Base-by-base conservation (phyloP, 1,140 invertebrate genomes). In the Nasonia vitripennis region DNA sequence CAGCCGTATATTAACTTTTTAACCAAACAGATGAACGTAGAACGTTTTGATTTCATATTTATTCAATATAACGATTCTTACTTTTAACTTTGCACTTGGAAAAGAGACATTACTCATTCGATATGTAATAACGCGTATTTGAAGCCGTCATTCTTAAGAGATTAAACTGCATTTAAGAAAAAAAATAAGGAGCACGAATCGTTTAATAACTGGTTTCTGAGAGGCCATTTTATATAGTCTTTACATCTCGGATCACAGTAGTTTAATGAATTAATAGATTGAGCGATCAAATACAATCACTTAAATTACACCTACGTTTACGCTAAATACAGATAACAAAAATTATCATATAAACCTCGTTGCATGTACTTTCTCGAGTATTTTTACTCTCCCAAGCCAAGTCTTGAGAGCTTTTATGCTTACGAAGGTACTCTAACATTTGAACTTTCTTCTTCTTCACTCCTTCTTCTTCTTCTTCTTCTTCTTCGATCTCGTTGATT, bases 401-500 rank as follows among this genome's bases (percentile, higher is more conserved):
- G 31, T 55, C 41, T 73, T 86, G 62, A 68, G 41, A 71, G 78
- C 70, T 70, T 74, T 9, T 81, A 70, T 86, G 48, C 74, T 82
- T 78, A 78, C 37, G 45, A 85, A 82, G 80, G 27, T 82, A 79
- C 80, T 82, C 71, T 34, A 55, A 81, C 84, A 73, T 83, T 86
- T 73, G 9, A 70, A 82, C 80, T 83, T 78, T 81, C 80, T 85
- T 73, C 55, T 84, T 85, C 75, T 86, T 83, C 75, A 20, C 81
- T 83, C 77, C 80, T 85, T 79, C 55, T 62, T 62, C 55, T 62
- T 55, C 51, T 55, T 55, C 81, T 82, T 81, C 79, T 85, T 79
- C 55, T 84, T 85, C 75, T 86, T 86, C 80, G 85, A 86, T 86
- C 80, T 86, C 85, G 62, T 83, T 73, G 41, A 78, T 77, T 81